Conservation (phyloP, 2,113 vertebrate species). For the Ciconia boyciana region DNA sequence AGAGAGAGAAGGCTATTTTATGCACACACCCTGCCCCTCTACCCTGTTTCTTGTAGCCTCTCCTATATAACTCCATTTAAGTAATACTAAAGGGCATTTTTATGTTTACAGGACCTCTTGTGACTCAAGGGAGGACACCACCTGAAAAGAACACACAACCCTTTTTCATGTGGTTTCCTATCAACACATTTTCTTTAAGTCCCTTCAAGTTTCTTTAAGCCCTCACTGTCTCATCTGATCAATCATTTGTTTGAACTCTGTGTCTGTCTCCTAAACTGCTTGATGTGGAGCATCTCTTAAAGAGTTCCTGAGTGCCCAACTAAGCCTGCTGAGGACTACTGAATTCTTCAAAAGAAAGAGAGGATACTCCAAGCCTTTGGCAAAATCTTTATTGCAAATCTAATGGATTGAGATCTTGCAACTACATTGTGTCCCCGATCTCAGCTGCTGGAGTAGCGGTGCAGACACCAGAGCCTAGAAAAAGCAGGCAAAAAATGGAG, state of each 20-base stretch:
- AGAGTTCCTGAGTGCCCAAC: accelerated
- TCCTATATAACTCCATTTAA: background rate
- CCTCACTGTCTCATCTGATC: background rate
- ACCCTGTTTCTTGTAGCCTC: background rate
- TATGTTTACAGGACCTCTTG: background rate
- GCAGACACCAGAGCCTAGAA: background rate
- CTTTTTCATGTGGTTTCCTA: background rate
- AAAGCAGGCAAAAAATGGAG: background rate
- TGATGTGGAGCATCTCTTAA: background rate
- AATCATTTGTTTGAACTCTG: background rate
- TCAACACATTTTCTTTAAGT: background rate
- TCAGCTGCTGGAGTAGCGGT: background rate
- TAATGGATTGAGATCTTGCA: background rate
- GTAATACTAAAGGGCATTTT: background rate
- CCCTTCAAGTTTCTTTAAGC: background rate
- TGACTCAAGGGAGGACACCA: background rate
- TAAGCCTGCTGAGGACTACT: background rate
- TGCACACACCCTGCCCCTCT: background rate
- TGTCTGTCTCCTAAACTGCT: background rate
- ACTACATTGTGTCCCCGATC: background rate
- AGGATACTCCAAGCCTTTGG: background rate
- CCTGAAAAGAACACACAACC: background rate
- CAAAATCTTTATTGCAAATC: background rate
- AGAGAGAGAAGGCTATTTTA: background rate
- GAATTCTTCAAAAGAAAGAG: background rate